Percentiles rank a stretch among this genome's conserved stretches.
Conservation (phyloP, 2,888 invertebrate species). For the Mayetiola destructor region DNA sequence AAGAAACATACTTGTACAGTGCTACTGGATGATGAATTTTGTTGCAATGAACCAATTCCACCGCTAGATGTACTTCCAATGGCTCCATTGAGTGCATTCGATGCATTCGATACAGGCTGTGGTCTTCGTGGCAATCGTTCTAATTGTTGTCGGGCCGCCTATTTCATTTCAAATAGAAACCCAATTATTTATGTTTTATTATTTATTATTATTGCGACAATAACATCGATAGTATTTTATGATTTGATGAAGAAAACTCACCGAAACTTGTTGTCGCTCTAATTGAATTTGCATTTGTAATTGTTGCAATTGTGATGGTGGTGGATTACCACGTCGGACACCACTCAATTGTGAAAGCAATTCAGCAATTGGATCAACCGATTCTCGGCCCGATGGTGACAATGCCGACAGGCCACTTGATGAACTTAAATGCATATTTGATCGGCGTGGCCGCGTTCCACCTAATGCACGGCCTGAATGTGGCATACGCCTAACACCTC, state of each 20-base stretch:
- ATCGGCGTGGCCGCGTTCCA: slow-evolving; percentile 63
- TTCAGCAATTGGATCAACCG: slow-evolving; percentile 94
- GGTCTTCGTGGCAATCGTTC: slow-evolving; percentile 77
- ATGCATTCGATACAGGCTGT: slow-evolving; percentile 42
- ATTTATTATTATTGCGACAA: not conserved
- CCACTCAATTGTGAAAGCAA: slow-evolving; percentile 88
- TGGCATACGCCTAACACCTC: slow-evolving; percentile 66
- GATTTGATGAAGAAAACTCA: slow-evolving; percentile 24
- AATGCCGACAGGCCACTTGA: slow-evolving; percentile 70
- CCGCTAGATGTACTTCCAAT: slow-evolving; percentile 22
- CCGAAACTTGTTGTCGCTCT: slow-evolving; percentile 73
- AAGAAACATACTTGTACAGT: slow-evolving; percentile 16
- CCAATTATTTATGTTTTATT: not conserved
- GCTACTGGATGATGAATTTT: slow-evolving; percentile 14
- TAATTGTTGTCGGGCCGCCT: slow-evolving; percentile 76
- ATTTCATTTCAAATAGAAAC: slow-evolving; percentile 19
- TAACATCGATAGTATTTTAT: not conserved
- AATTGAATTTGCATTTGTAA: slow-evolving; percentile 90
- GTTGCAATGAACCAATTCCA: slow-evolving; percentile 20
- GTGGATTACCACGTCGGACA: slow-evolving; percentile 54
- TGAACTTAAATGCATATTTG: slow-evolving; percentile 92
- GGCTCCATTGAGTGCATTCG: slow-evolving; percentile 40
- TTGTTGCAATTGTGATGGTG: slow-evolving; percentile 74
- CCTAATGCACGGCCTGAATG: slow-evolving; percentile 61
- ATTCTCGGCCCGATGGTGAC: slow-evolving; percentile 71